A percentile compares a stretch with the other conserved stretches of the same genome.
Evolutionary conservation across 2,797 vertebrate species (phyloP).

Genomic region (Podarcis siculus): DNA sequence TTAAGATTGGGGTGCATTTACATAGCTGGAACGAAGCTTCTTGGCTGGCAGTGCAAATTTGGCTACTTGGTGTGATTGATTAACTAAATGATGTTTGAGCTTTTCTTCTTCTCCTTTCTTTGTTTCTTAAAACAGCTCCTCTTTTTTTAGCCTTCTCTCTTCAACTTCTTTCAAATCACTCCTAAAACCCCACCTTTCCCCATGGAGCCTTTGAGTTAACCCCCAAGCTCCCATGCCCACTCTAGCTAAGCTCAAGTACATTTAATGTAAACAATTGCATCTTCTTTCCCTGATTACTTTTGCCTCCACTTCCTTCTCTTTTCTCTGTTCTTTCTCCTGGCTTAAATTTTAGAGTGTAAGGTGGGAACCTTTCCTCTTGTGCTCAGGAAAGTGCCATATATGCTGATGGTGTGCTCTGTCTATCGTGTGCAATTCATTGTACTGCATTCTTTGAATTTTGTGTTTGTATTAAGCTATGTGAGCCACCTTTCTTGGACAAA

Average conservation of each 20-base stretch:
- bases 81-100: background rate
- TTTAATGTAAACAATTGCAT: background rate
- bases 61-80: no score
- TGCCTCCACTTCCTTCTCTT: background rate
- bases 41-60: no score
- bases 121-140: background rate
- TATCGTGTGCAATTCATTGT: background rate
- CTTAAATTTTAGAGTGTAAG: background rate
- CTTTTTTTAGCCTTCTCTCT: background rate
- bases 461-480: background rate
- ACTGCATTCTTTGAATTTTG: background rate
- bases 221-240: background rate
- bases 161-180: background rate
- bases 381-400: no score
- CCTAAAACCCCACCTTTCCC: background rate
- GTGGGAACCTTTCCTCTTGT: background rate
- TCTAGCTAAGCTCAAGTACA: background rate
- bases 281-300: background rate
- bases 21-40: no score
- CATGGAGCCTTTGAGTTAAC: background rate
- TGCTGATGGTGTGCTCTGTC: background rate
- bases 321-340: background rate
- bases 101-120: background rate
- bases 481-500: background rate
- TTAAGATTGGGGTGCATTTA: no score